Evolutionary conservation across 2,113 vertebrate species (phyloP).

Genomic region (Phalacrocorax carbo): DNA sequence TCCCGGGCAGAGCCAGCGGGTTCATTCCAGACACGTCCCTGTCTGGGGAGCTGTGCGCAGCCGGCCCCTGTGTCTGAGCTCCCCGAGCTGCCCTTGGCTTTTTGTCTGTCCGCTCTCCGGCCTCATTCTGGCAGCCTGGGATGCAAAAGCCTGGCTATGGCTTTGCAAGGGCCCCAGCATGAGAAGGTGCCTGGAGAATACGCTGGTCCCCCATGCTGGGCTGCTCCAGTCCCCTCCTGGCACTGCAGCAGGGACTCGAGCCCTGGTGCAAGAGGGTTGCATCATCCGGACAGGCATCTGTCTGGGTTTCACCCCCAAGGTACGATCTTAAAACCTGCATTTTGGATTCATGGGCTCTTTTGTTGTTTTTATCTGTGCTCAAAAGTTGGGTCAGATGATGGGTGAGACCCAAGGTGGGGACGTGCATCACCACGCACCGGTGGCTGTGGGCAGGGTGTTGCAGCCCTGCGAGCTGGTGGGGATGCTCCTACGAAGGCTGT

Average conservation of each 20-base stretch:
- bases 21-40: neutral
- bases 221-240: neutral
- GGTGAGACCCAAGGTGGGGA: neutral
- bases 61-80: rapidly evolving
- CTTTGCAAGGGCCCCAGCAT: rapidly evolving
- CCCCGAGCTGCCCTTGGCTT: neutral
- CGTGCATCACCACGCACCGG: rapidly evolving
- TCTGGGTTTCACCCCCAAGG: neutral
- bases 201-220: rapidly evolving
- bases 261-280: neutral
- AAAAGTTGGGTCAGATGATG: neutral
- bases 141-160: neutral
- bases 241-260: rapidly evolving
- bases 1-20: neutral
- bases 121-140: neutral
- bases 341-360: neutral
- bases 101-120: rapidly evolving
- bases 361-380: neutral
- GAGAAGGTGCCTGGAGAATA: neutral
- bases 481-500: neutral
- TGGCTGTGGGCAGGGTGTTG: neutral
- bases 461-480: neutral
- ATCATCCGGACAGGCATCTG: rapidly evolving
- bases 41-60: rapidly evolving
- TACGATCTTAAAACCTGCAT: rapidly evolving